A percentile compares a stretch with the other conserved stretches of the same genome.
These are phyloP conservation scores for Pseudorhiza aurosa DNA, from an alignment of 30 jellyfish, hydroid and myxozoan species.

Conservation along the genomic window DNA sequence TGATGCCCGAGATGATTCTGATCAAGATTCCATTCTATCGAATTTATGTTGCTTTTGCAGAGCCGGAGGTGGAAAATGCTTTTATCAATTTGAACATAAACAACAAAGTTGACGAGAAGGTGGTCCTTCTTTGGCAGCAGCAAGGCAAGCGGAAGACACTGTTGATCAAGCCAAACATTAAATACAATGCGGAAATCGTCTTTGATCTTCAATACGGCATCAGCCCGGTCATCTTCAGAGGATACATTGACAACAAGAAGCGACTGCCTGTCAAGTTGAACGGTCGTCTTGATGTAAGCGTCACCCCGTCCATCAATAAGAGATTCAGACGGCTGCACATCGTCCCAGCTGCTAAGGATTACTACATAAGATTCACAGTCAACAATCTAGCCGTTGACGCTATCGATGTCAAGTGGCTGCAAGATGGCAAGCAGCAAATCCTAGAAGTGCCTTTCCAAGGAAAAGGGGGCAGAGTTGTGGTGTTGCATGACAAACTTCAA, in stretches of 20 bases:
- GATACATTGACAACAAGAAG: conserved; percentile 10
- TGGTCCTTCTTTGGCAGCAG: conserved; percentile 52
- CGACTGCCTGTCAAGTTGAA: conserved; percentile 51
- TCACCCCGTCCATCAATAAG: conserved; percentile 25
- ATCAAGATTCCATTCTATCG: too few relatives aligned
- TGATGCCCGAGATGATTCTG: too few relatives aligned
- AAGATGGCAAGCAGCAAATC: conserved; percentile 33
- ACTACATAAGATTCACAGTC: background rate
- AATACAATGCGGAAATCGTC: background rate
- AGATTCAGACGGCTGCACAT: background rate
- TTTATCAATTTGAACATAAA: conserved; percentile 12
- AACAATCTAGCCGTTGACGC: conserved; percentile 41
- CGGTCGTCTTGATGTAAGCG: conserved; percentile 12
- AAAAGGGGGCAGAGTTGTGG: background rate
- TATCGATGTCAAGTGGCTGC: conserved; percentile 50
- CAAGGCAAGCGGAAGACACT: conserved; percentile 28
- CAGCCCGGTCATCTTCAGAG: conserved; percentile 52
- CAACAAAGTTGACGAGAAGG: conserved; percentile 12
- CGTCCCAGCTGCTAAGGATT: conserved; percentile 38
- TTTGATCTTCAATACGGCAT: conserved; percentile 38
- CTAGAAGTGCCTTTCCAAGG: conserved; percentile 17
- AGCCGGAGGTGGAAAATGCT: conserved; percentile 35
- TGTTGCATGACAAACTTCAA: conserved; percentile 20
- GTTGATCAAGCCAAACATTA: background rate
- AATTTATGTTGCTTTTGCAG: background rate